phyloP scores from a whole-genome alignment of 2,797 vertebrate species.

The Brotogeris chrysoptera region DNA sequence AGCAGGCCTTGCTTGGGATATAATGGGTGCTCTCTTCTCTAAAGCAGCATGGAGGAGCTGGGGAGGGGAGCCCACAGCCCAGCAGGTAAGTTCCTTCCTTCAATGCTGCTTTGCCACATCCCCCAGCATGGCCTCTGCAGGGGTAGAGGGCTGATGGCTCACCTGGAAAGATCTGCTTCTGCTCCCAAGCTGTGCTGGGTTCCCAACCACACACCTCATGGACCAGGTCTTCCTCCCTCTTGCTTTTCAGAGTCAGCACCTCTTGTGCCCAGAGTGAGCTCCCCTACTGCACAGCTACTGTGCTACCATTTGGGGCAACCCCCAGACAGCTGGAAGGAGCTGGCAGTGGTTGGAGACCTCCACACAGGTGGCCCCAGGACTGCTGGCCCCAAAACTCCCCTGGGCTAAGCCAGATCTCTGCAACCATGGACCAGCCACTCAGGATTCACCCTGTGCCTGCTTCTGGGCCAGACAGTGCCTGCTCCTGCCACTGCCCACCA shows the following conservation, averaged over 20 bases:
- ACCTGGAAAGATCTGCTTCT: not conserved
- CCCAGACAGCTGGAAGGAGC: not conserved
- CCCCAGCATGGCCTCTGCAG: not conserved
- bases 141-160: not conserved
- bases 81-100: not conserved
- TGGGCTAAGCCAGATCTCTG: slow-evolving; percentile 1
- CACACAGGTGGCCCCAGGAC: not conserved
- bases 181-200: not conserved
- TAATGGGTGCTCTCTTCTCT: slow-evolving; percentile 23
- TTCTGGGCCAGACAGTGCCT: not conserved
- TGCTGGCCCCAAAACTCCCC: not conserved
- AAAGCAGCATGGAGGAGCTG: slow-evolving; percentile 44
- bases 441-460: slow-evolving; percentile 60
- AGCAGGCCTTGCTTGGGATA: not conserved
- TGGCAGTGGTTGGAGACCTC: not conserved
- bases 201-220: fast-evolving
- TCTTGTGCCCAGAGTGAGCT: not conserved
- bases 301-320: not conserved
- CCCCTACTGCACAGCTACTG: not conserved
- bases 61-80: not conserved
- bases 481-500: not conserved
- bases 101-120: not conserved
- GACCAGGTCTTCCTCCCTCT: not conserved
- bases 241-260: slow-evolving; percentile 19
- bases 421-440: not conserved